Percentiles rank a stretch among this genome's conserved stretches.
Conservation (phyloP, 2,797 vertebrate species). For the Trachurus trachurus region DNA sequence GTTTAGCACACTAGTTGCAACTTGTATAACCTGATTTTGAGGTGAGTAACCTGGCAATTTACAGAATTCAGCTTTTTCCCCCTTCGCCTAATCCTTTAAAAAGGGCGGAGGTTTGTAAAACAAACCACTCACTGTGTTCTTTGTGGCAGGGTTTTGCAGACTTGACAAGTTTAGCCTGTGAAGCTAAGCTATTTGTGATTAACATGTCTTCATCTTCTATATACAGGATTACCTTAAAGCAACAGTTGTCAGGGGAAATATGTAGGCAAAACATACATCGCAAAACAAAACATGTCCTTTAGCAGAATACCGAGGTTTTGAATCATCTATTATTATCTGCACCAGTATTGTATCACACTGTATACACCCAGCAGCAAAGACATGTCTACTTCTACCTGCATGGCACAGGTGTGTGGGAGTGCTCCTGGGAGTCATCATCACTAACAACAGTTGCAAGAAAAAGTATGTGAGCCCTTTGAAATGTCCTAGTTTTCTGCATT, state of each 20-base stretch:
- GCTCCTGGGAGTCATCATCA: background rate
- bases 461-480: too few relatives aligned
- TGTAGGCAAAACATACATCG: slow-evolving; percentile 62
- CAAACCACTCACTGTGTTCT: slow-evolving; percentile 71
- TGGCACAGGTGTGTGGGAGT: slow-evolving; percentile 47
- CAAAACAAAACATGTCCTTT: slow-evolving; percentile 66
- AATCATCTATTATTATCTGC: slow-evolving; percentile 47
- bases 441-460: background rate
- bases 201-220: slow-evolving; percentile 64
- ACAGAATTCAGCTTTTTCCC: slow-evolving; percentile 49
- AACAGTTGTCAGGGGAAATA: slow-evolving; percentile 82
- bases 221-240: slow-evolving; percentile 78
- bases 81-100: slow-evolving; percentile 73
- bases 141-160: slow-evolving; percentile 59
- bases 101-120: slow-evolving; percentile 66
- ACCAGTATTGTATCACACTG: slow-evolving; percentile 13
- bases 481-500: too few relatives aligned
- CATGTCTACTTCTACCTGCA: slow-evolving; percentile 45
- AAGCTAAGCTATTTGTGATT: slow-evolving; percentile 73
- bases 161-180: slow-evolving; percentile 72
- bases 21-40: slow-evolving; percentile 66
- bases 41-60: slow-evolving; percentile 54
- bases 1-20: slow-evolving; percentile 52
- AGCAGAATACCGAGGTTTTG: slow-evolving; percentile 50
- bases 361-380: slow-evolving; percentile 28